Percentiles rank a stretch among this genome's conserved stretches.
Conservation (phyloP, 35 echinoderm and acorn worm species). For the Stichopus chloronotus region DNA sequence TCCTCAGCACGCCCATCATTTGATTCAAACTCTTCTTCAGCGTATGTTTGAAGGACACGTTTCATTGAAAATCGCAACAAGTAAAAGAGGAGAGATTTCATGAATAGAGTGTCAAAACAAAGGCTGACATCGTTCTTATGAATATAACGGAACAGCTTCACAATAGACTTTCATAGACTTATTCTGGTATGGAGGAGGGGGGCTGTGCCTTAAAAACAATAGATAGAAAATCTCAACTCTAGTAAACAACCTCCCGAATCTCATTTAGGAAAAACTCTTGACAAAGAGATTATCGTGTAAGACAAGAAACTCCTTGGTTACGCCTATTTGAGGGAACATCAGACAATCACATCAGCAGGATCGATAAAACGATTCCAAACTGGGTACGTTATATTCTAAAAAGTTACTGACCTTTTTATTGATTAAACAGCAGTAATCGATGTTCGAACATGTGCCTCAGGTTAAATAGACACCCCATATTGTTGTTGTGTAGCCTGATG, state of each 20-base stretch:
- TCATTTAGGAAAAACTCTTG: background rate
- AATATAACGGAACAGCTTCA: too few species aligned
- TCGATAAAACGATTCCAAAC: slow-evolving; percentile 18
- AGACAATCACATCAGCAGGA: background rate
- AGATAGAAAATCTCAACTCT: slow-evolving; percentile 10
- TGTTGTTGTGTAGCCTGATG: background rate
- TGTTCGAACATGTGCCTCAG: slow-evolving; percentile 15
- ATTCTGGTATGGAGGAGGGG: background rate
- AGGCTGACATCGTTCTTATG: too few species aligned
- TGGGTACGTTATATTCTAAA: slow-evolving; percentile 32
- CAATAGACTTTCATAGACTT: background rate
- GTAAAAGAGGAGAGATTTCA: too few species aligned
- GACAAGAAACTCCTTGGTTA: slow-evolving; percentile 37
- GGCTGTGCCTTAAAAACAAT: background rate
- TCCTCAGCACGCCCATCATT: too few species aligned
- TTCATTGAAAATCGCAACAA: too few species aligned
- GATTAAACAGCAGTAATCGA: background rate
- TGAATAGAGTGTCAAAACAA: too few species aligned
- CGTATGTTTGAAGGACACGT: too few species aligned
- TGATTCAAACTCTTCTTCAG: too few species aligned
- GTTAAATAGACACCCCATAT: background rate
- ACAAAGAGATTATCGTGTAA: slow-evolving; percentile 25
- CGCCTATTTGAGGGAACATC: background rate
- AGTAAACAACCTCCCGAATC: slow-evolving; percentile 11
- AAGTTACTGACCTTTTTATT: background rate